Conservation (phyloP, 1,140 invertebrate species). For the Mactra quadrangularis region DNA sequence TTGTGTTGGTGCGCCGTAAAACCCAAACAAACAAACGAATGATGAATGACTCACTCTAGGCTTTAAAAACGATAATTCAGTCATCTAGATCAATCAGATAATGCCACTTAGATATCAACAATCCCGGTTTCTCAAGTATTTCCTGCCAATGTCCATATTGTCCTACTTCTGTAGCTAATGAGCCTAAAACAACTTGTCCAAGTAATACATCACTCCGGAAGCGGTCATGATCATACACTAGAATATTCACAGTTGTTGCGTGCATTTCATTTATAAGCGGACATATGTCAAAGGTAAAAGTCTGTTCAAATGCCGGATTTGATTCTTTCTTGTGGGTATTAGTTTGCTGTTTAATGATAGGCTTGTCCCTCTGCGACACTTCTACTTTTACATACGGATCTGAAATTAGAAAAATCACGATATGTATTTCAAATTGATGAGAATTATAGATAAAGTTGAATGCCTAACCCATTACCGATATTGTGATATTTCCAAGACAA, state of each 20-base stretch:
- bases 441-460: not conserved
- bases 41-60: not conserved
- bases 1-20: too few relatives aligned
- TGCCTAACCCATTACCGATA: too few relatives aligned
- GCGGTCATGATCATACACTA: constrained; percentile 75
- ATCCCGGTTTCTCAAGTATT: constrained; percentile 62
- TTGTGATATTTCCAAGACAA: too few relatives aligned
- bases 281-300: constrained; percentile 72
- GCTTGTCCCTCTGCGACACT: constrained; percentile 52
- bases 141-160: constrained; percentile 68
- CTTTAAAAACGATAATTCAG: constrained; percentile 4
- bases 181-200: constrained; percentile 75
- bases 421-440: too few relatives aligned
- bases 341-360: constrained; percentile 62
- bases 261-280: constrained; percentile 64
- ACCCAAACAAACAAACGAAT: too few relatives aligned
- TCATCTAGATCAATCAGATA: constrained; percentile 58
- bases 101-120: constrained; percentile 67
- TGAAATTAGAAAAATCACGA: too few relatives aligned
- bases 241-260: constrained; percentile 71
- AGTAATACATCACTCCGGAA: constrained; percentile 75
- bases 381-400: constrained; percentile 70
- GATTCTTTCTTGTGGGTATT: constrained; percentile 68
- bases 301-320: constrained; percentile 76
- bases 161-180: constrained; percentile 67